Conservation (phyloP, 2,797 vertebrate species). For the Labroides dimidiatus region DNA sequence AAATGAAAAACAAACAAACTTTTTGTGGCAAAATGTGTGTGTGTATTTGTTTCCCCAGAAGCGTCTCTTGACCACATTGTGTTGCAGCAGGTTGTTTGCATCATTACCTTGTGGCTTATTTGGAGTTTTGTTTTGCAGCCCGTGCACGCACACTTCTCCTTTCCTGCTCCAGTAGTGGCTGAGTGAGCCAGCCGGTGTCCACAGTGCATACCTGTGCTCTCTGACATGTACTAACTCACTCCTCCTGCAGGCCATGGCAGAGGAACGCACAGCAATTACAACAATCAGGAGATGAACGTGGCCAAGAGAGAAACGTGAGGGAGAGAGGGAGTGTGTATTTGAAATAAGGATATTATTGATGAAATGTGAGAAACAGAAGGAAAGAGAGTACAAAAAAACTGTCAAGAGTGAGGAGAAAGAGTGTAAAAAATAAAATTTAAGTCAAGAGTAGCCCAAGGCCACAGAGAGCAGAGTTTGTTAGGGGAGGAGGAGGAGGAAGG, state of each 20-base stretch:
- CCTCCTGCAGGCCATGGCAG: slow-evolving; percentile 81
- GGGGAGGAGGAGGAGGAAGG: slow-evolving; percentile 62
- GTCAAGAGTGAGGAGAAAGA: slow-evolving; percentile 8
- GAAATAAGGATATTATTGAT: slow-evolving; percentile 9
- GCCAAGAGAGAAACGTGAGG: slow-evolving; percentile 34
- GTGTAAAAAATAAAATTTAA: slow-evolving; percentile 42
- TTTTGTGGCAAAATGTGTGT: neutral
- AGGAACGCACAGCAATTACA: slow-evolving; percentile 80
- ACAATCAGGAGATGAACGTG: slow-evolving; percentile 72
- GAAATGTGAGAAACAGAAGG: slow-evolving; percentile 20
- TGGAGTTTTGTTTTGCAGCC: slow-evolving; percentile 15
- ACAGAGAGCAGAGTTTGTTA: slow-evolving; percentile 35
- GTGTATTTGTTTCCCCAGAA: neutral
- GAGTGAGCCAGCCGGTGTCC: slow-evolving; percentile 67
- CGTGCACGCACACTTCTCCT: slow-evolving; percentile 22
- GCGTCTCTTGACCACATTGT: neutral
- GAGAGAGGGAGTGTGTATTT: slow-evolving; percentile 20
- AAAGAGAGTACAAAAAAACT: neutral
- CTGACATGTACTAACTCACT: slow-evolving; percentile 86
- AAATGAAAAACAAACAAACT: neutral
- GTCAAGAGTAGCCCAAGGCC: slow-evolving; percentile 64
- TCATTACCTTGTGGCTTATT: slow-evolving; percentile 9
- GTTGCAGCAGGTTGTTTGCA: slow-evolving; percentile 1
- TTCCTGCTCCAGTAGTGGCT: slow-evolving; percentile 27
- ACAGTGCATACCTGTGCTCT: slow-evolving; percentile 79